Conservation (phyloP, 2,113 vertebrate genomes). For the Amphilophus citrinellus region DNA sequence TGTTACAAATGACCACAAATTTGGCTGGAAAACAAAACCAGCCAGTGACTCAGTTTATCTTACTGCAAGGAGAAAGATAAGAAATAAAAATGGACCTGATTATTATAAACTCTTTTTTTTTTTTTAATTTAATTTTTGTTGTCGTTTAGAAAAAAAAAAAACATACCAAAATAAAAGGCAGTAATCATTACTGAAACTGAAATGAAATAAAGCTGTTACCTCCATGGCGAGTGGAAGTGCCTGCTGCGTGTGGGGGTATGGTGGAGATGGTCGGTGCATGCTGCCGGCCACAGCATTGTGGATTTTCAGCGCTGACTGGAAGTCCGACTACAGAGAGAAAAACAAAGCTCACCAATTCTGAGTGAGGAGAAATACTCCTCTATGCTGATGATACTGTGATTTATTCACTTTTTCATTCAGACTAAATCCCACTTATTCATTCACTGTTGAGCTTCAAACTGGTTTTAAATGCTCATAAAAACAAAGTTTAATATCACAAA, state of each 20-base stretch:
- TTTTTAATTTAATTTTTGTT: no score
- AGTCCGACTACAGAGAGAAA: slow-evolving; percentile 81
- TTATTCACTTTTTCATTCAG: not conserved
- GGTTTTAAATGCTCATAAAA: not conserved
- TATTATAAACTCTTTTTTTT: no score
- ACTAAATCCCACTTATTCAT: not conserved
- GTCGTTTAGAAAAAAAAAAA: no score
- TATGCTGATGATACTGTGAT: not conserved
- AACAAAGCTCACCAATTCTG: accelerated
- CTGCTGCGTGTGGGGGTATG: slow-evolving; percentile 89
- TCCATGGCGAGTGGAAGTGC: slow-evolving; percentile 88
- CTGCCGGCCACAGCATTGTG: slow-evolving; percentile 93
- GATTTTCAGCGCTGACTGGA: slow-evolving; percentile 96
- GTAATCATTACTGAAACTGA: not conserved
- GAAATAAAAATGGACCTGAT: not conserved
- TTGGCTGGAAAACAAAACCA: not conserved
- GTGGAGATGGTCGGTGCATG: slow-evolving; percentile 96
- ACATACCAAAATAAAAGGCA: no score
- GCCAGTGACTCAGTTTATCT: not conserved
- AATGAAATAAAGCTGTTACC: slow-evolving; percentile 38
- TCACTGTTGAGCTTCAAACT: accelerated
- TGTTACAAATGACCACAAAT: not conserved
- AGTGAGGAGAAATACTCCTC: not conserved
- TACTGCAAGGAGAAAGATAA: not conserved
- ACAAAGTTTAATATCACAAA: not conserved